Evolutionary conservation across 2,797 vertebrate species (phyloP), one percentile per base, ranked within the genome.

Genomic region (Nannoperca australis): DNA sequence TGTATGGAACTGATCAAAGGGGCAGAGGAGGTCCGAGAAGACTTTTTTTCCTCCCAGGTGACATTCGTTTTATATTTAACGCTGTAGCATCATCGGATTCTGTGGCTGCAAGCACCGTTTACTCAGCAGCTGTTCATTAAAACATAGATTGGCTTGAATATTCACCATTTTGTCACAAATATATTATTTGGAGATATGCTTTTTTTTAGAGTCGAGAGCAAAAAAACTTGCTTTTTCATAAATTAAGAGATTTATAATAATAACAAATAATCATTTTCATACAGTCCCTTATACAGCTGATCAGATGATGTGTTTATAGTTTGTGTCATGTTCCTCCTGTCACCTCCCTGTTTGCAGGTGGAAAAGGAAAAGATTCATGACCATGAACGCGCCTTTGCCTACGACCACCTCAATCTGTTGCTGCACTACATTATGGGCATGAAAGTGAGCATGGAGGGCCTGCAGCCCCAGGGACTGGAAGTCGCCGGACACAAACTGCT

Each of bases 341-440:
- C 34, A 7, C 9, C 36, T 78, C 11, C 11, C 2, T 60, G 59
- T 42, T 44, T 65, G 14, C n/a, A 99, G 98, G 97, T 98, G 88
- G 97, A 99, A 81, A 96, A 96, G 8, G 98, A 97, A 88, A 96
- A 95, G 80, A 96, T 95, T 44, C 93, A 92, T 2, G 97, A 98
- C 27, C 98, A 99, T 0, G 98, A 99, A 89, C 96, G 93, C 0
- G 93, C 93, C 70, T 95, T 87, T 54, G 93, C 97, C 63, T 95
- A 94, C 0, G 97, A 99, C 70, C 98, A 99, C 91, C 94, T 99
- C 83, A 97, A 96, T 79, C 93, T 98, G 93, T 82, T 99, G 24
- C 95, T 98, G 93, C 95, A 95, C 54, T 96, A 95, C 92, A 96
- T 96, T 71, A 96, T 96, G 95, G 95, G 95, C 87, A 96, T 96